Conservation (phyloP, 2,113 vertebrate genomes). For the Callospermophilus lateralis region DNA sequence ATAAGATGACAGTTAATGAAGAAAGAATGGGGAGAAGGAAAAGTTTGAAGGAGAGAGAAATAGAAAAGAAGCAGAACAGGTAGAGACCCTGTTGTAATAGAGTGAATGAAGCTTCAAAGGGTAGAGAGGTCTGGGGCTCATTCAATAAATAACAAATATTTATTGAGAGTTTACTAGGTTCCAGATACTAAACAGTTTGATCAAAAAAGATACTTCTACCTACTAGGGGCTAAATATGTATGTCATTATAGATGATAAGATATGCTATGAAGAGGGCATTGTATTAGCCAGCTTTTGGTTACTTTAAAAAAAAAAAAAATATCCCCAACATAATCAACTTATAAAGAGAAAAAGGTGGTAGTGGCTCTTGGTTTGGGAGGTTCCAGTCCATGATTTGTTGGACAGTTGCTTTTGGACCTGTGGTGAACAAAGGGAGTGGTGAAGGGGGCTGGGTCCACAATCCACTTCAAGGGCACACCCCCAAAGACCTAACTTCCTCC, state of each 20-base stretch:
- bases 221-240: not conserved
- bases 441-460: not conserved
- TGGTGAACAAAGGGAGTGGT: not conserved
- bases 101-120: not conserved
- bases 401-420: not conserved
- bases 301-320: not conserved
- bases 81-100: not conserved
- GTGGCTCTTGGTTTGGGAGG: not conserved
- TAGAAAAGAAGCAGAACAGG: not conserved
- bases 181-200: not conserved
- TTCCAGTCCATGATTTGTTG: not conserved
- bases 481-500: not conserved
- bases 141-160: conserved; percentile 28
- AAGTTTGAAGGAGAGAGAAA: conserved; percentile 33
- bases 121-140: not conserved
- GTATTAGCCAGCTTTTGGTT: not conserved
- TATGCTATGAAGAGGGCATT: not conserved
- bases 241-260: not conserved
- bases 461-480: not conserved
- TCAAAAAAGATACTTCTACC: not conserved
- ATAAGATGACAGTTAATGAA: conserved; percentile 66
- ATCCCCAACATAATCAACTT: not conserved
- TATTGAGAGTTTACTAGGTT: not conserved
- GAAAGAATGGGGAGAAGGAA: conserved; percentile 41
- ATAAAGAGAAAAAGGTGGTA: not conserved